Evolutionary conservation across 2,888 invertebrate genomes (phyloP).

Genomic region (Trichopria drosophilae): DNA sequence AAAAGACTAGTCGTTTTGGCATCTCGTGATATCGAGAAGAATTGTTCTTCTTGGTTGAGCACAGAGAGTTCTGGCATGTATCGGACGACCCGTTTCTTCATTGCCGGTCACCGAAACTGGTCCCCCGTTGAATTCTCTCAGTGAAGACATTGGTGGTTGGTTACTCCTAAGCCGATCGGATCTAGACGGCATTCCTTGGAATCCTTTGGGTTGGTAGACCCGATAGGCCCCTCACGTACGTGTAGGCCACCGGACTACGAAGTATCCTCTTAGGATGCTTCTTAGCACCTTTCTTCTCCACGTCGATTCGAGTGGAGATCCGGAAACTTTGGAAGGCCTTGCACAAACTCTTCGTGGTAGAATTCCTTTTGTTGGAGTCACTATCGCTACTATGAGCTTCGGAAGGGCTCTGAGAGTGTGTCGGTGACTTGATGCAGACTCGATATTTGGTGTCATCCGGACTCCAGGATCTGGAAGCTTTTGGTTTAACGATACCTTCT

Average conservation of each 20-base stretch:
- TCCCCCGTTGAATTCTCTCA: background rate
- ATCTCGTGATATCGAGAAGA: no score
- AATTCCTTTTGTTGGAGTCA: conserved; percentile 62
- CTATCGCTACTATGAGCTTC: conserved; percentile 60
- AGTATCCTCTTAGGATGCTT: conserved; percentile 72
- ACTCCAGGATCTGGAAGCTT: conserved; percentile 51
- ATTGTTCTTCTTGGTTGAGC: no score
- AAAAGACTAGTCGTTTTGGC: no score
- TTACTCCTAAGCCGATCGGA: no score
- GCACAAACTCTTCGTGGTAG: conserved; percentile 62
- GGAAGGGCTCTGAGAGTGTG: conserved; percentile 49
- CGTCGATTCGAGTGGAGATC: conserved; percentile 58
- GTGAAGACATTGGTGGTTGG: conserved; percentile 5
- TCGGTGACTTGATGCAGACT: conserved; percentile 41
- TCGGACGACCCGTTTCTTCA: background rate
- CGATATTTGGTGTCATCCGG: conserved; percentile 36
- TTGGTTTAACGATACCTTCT: conserved; percentile 39
- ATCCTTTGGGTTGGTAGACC: conserved; percentile 81
- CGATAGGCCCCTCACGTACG: conserved; percentile 78
- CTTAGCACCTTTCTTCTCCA: conserved; percentile 60
- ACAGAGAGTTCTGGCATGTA: background rate
- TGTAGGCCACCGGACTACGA: conserved; percentile 76
- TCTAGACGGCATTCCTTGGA: conserved; percentile 62
- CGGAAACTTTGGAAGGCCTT: conserved; percentile 73
- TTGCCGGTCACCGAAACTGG: conserved; percentile 1